Evolutionary conservation across 2,797 vertebrate species (phyloP), one percentile per base, ranked within the genome.

Genomic region (Xenops minutus): DNA sequence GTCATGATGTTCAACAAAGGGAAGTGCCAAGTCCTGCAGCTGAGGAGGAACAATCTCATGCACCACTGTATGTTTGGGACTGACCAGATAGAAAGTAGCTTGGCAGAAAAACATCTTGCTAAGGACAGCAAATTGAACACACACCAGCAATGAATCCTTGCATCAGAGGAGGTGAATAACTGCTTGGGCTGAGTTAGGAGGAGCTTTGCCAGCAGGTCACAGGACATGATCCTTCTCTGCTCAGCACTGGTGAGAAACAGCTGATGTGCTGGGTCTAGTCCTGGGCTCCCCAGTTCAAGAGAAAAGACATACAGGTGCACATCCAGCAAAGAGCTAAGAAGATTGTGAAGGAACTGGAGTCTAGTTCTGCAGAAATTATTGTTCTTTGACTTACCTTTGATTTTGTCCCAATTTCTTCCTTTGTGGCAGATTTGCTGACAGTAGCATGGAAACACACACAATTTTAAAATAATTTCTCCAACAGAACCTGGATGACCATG

Each of bases 381-480:
- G 19, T n/a, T 61, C 43, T 69, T 89, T 63, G 20, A 44, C 20
- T 32, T 52, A 36, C 67, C 54, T 51, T 39, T 43, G n/a, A 17
- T 89, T 94, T 91, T 67, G 58, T 67, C 12, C 5, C 39, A 44
- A 59, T 77, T 95, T 90, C 72, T 84, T 44, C 59, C 64, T 80
- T 54, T 69, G 79, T 58, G 66, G 56, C 26, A 93, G 63, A 46
- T 30, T 56, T 55, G n/a, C 36, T 32, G 37, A 59, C 56, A 77
- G 54, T 61, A 81, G 14, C 27, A 18, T 36, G 32, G 44, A 89
- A 69, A 90, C 30, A 39, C 23, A 20, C 39, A 71, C 29, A 59
- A 41, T 49, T 71, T 55, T 72, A 77, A 88, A 43, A 89, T 22
- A 69, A 84, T 79, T 90, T 69, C 46, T 69, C 34, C 64, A 91